Conservation (phyloP, 2,797 vertebrate genomes). For the Synanceia verrucosa region DNA sequence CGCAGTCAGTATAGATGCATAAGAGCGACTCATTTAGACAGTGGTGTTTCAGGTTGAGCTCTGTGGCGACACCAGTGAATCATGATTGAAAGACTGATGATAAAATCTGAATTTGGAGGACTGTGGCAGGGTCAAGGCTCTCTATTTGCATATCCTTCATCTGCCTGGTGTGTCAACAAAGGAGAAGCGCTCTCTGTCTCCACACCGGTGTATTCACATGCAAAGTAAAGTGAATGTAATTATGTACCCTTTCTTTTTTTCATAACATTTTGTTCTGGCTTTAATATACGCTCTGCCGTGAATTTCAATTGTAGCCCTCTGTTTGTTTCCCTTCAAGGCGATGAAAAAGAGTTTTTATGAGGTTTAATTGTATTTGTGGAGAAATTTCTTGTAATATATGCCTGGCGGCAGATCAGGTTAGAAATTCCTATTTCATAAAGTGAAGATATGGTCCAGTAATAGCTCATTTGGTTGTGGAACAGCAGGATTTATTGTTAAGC, state of each 20-base stretch:
- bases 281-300: constrained; percentile 49
- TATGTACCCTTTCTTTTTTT: constrained; percentile 47
- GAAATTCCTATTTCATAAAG: constrained; percentile 48
- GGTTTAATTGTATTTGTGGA: constrained; percentile 60
- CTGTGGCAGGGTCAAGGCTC: constrained; percentile 82
- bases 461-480: constrained; percentile 44
- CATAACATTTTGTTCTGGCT: constrained; percentile 63
- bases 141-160: constrained; percentile 94
- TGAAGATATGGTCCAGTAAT: constrained; percentile 79
- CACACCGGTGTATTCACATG: constrained; percentile 82
- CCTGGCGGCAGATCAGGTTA: constrained; percentile 39
- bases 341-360: constrained; percentile 9
- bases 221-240: constrained; percentile 84
- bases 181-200: constrained; percentile 65
- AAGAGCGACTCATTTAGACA: constrained; percentile 48
- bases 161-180: constrained; percentile 90
- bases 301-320: constrained; percentile 50
- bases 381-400: constrained; percentile 54
- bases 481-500: constrained; percentile 3
- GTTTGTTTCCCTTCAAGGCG: constrained; percentile 53
- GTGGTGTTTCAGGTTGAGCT: constrained; percentile 71
- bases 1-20: too few species aligned
- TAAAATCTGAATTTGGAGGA: constrained; percentile 87
- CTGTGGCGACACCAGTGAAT: constrained; percentile 85
- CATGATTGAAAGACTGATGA: constrained; percentile 91